Percentiles rank a stretch among this genome's conserved stretches.
Evolutionary conservation across 2,113 vertebrate genomes (phyloP).

Genomic region (Ophiodon elongatus): DNA sequence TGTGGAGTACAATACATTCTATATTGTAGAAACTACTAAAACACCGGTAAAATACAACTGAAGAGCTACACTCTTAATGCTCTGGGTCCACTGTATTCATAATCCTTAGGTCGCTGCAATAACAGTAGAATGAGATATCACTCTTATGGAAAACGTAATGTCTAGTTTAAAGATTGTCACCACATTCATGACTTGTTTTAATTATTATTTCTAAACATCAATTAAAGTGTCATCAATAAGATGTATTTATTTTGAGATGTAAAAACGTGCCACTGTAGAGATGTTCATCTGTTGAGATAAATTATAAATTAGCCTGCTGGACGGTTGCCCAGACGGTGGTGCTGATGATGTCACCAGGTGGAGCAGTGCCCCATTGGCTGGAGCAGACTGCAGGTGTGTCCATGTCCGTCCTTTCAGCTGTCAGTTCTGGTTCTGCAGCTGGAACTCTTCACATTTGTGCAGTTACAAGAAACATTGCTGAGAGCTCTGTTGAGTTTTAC

Average conservation of each 20-base stretch:
- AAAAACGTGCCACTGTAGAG: conserved; percentile 25
- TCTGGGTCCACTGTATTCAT: not conserved
- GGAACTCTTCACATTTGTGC: not conserved
- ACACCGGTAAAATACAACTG: not conserved
- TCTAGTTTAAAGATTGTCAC: not conserved
- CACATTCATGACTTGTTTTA: not conserved
- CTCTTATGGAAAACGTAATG: not conserved
- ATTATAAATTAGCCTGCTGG: conserved; percentile 60
- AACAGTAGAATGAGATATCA: not conserved
- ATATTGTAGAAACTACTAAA: not conserved
- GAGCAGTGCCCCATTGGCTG: conserved; percentile 15
- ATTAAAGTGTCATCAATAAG: not conserved
- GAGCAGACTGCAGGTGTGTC: not conserved
- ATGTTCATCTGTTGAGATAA: conserved; percentile 62
- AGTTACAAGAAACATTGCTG: not conserved
- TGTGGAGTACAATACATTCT: not conserved
- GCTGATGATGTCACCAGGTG: conserved; percentile 42
- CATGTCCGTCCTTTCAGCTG: not conserved
- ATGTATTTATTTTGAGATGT: conserved; percentile 11
- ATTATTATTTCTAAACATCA: not conserved
- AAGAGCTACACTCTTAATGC: not conserved
- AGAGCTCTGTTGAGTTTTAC: not conserved
- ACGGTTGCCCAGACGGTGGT: conserved; percentile 29
- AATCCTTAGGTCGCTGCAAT: not conserved
- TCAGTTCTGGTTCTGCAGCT: not conserved